phyloP scores from a whole-genome alignment of 2,113 vertebrate species.

The Thamnaconus septentrionalis region DNA sequence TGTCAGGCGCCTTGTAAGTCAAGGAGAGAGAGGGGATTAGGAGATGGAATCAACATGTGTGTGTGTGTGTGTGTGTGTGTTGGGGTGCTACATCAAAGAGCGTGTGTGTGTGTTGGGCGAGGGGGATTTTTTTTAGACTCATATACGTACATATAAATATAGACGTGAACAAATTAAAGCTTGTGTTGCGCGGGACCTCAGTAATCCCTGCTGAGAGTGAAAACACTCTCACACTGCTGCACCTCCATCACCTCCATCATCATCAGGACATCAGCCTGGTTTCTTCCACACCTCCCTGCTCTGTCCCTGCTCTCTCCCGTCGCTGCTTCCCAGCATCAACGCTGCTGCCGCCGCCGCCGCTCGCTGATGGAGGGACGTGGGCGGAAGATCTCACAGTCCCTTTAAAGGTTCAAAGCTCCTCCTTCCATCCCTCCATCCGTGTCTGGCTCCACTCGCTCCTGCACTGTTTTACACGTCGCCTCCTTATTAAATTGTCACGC shows the following conservation, averaged over 20 bases:
- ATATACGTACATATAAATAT: conserved; percentile 14
- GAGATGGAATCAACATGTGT: conserved; percentile 53
- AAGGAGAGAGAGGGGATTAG: conserved; percentile 48
- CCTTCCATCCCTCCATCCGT: conserved; percentile 32
- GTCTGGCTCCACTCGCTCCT: conserved; percentile 39
- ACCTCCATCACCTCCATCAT: too few species aligned
- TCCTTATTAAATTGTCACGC: conserved; percentile 65
- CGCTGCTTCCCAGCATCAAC: conserved; percentile 3
- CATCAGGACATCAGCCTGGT: too few species aligned
- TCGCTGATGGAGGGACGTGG: conserved; percentile 35
- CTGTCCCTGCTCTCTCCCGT: conserved; percentile 11
- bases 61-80: conserved; percentile 31
- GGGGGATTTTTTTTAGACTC: background rate
- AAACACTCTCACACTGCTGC: too few species aligned
- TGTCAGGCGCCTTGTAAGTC: conserved; percentile 47
- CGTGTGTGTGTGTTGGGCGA: background rate
- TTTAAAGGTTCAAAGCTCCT: conserved; percentile 69
- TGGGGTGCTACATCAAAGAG: conserved; percentile 40
- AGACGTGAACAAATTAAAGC: conserved; percentile 21
- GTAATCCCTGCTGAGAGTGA: conserved; percentile 27
- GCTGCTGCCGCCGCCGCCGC: background rate
- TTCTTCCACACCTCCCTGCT: too few species aligned
- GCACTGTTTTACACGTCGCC: conserved; percentile 58
- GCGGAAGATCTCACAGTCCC: conserved; percentile 66
- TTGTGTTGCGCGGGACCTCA: conserved; percentile 29